Conservation (phyloP, 2,797 vertebrate species). For the Danio tinwini region DNA sequence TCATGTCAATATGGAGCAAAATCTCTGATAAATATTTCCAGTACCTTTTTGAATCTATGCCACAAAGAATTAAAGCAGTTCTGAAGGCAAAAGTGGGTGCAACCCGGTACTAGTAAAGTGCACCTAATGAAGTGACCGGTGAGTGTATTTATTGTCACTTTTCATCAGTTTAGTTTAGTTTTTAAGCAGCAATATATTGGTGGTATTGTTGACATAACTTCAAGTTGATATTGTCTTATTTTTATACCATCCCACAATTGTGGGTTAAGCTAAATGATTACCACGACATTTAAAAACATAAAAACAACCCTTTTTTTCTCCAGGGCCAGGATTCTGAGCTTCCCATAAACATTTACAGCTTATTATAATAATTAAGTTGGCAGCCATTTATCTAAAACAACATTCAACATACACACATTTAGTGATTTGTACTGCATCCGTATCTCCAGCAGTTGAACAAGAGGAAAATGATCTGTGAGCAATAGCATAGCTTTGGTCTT, state of each 20-base stretch:
- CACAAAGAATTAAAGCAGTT: too few species aligned
- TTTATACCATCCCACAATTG: too few species aligned
- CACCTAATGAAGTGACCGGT: too few species aligned
- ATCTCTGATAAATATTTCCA: too few species aligned
- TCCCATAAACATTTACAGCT: background rate
- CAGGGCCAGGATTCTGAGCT: background rate
- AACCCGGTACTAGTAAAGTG: too few species aligned
- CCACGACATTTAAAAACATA: background rate
- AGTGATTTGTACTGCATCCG: background rate
- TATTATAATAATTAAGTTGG: background rate
- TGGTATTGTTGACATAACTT: too few species aligned
- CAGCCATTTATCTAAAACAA: background rate
- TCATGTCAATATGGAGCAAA: too few species aligned
- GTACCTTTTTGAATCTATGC: too few species aligned
- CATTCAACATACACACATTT: background rate
- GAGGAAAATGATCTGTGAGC: conserved; percentile 9
- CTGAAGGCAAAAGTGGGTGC: too few species aligned
- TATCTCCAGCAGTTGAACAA: conserved; percentile 16
- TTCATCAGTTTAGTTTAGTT: background rate
- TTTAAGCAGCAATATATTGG: too few species aligned
- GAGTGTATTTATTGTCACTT: too few species aligned
- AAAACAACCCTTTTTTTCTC: background rate
- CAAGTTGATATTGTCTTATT: background rate
- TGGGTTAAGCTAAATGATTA: background rate
- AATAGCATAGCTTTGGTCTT: conserved; percentile 27